phyloP scores from a whole-genome alignment of 2,113 vertebrate genomes.

The Montifringilla adamsi region DNA sequence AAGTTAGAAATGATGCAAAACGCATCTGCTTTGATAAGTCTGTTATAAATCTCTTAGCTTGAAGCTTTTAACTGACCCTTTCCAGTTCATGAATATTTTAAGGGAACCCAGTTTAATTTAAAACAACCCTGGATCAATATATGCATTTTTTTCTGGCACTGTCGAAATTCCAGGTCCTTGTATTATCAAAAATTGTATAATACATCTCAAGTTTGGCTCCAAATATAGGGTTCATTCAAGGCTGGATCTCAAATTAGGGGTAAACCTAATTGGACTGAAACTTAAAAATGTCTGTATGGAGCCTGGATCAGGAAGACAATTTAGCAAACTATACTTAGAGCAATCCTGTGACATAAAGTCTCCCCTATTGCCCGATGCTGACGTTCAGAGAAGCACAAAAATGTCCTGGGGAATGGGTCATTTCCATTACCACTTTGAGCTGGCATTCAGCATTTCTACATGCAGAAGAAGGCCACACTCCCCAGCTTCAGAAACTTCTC shows the following conservation, averaged over 20 bases:
- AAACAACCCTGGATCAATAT: slow-evolving; percentile 59
- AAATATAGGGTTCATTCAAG: slow-evolving; percentile 44
- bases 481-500: neutral
- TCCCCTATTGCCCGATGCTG: neutral
- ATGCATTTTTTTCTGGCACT: slow-evolving; percentile 51
- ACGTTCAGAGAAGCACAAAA: neutral
- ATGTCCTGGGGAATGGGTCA: neutral
- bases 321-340: neutral
- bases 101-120: slow-evolving; percentile 50
- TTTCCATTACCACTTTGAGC: neutral
- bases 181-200: slow-evolving; percentile 32
- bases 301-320: neutral
- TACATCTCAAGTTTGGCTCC: neutral
- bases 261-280: neutral
- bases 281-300: neutral
- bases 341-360: neutral
- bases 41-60: slow-evolving; percentile 55
- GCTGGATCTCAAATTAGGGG: slow-evolving; percentile 14
- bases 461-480: neutral
- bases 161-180: slow-evolving; percentile 19
- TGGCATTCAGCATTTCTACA: neutral
- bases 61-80: slow-evolving; percentile 62
- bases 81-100: slow-evolving; percentile 66
- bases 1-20: slow-evolving; percentile 68
- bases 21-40: slow-evolving; percentile 59